A percentile compares a stretch with the other conserved stretches of the same genome.
These are phyloP conservation scores for Tursiops truncatus DNA, from an alignment of 2,113 vertebrate species.

Conservation along the genomic window DNA sequence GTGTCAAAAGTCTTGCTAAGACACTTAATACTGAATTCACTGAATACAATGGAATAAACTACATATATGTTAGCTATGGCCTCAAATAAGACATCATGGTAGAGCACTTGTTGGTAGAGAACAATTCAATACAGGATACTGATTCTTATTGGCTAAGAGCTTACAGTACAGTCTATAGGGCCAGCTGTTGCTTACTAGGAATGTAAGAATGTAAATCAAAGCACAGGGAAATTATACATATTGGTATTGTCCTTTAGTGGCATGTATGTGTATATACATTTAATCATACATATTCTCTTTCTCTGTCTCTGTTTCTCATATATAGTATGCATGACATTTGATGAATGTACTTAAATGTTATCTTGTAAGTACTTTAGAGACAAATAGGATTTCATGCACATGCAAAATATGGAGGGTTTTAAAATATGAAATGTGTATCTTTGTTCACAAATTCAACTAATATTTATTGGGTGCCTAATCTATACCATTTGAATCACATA, in stretches of 20 bases:
- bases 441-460: constrained; percentile 2
- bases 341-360: neutral
- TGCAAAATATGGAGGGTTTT: neutral
- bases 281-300: neutral
- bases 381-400: neutral
- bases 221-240: neutral
- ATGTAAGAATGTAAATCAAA: neutral
- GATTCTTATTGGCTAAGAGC: neutral
- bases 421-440: neutral
- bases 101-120: neutral
- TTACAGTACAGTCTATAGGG: neutral
- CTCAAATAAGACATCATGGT: neutral
- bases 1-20: neutral
- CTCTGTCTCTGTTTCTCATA: neutral
- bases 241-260: neutral
- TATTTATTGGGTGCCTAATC: neutral
- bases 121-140: neutral
- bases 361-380: neutral
- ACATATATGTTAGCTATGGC: too few relatives aligned
- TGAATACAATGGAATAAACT: neutral
- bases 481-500: neutral
- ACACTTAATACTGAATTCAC: neutral
- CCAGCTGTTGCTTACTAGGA: neutral
- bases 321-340: neutral
- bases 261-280: neutral